Percentiles rank a stretch among this genome's conserved stretches.
These are phyloP conservation scores for Synergus umbraculus DNA, from an alignment of 2,888 invertebrate species.

Conservation along the genomic window DNA sequence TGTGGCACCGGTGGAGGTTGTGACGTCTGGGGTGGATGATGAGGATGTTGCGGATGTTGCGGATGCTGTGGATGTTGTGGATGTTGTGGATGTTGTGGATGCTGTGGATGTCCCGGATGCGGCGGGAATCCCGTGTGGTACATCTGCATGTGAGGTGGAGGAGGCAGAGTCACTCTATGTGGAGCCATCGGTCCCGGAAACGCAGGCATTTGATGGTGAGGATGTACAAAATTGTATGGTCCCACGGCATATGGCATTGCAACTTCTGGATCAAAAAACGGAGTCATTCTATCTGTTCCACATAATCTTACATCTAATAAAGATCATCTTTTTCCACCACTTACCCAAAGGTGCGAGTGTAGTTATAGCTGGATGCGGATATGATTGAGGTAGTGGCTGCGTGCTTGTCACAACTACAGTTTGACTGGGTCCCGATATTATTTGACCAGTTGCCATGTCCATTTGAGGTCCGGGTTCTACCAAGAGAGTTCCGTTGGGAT, in stretches of 20 bases:
- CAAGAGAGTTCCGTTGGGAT: slow-evolving; percentile 81
- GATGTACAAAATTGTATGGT: slow-evolving; percentile 86
- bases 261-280: slow-evolving; percentile 69
- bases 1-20: slow-evolving; percentile 80
- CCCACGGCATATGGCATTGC: slow-evolving; percentile 81
- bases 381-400: slow-evolving; percentile 79
- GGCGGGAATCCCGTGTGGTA: slow-evolving; percentile 77
- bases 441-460: slow-evolving; percentile 71
- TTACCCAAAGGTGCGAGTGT: slow-evolving; percentile 81
- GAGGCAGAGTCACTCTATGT: slow-evolving; percentile 77
- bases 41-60: slow-evolving; percentile 41
- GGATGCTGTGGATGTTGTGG: slow-evolving; percentile 76
- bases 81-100: slow-evolving; percentile 55
- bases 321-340: neutral
- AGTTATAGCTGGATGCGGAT: slow-evolving; percentile 80
- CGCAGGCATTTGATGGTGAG: slow-evolving; percentile 79
- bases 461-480: slow-evolving; percentile 74
- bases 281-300: slow-evolving; percentile 4
- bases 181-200: slow-evolving; percentile 80
- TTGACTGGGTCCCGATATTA: slow-evolving; percentile 75
- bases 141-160: slow-evolving; percentile 79
- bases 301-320: neutral
- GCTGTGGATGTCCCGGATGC: slow-evolving; percentile 74
- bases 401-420: slow-evolving; percentile 80
- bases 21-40: slow-evolving; percentile 75